Evolutionary conservation across 2,113 vertebrate species (phyloP), one percentile per base, ranked within the genome.

Genomic region (Cynocephalus volans): DNA sequence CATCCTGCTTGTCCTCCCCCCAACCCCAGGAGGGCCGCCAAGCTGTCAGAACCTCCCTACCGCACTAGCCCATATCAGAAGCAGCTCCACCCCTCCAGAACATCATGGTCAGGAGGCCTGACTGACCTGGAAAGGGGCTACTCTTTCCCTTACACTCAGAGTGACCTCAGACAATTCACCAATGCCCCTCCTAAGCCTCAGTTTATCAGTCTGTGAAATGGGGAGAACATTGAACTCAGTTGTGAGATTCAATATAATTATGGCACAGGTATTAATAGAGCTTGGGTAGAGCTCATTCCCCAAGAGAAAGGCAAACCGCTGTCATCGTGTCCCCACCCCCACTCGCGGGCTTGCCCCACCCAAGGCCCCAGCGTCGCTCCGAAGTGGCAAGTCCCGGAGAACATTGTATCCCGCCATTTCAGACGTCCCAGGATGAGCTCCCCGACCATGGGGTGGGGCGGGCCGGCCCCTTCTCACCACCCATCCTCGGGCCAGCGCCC

Each of bases 11-110:
- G 14, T 77, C 87, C 65, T 90, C 26, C 72, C 45, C 85, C 45
- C 41, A 65, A n/a, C 28, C 75, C 72, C 17, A 28, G 36, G 31
- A 83, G 58, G 45, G 69, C n/a, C 77, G 92, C 14, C 15, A 80
- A 84, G 65, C 90, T 97, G 56, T 67, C 72, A 54, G 65, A 82
- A 56, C 45, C 87, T 84, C 82, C 60, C 72, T 9, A 41, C 72
- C 54, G 31, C 33, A 28, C n/a, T 8, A 19, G 81, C 36, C 82
- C 88, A 94, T 88, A 90, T 72, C 75, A 88, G 85, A 82, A 58
- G 65, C 90, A 75, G 76, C 89, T 56, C 87, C 56, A 65, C 91
- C 83, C 48, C 73, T 85, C 87, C 75, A 90, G 56, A 77, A 77
- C 60, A 48, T n/a, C 86, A 52, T 0, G 3, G 26, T 83, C 73